Evolutionary conservation across 2,113 vertebrate genomes (phyloP).

Genomic region (Puffinus mauretanicus): DNA sequence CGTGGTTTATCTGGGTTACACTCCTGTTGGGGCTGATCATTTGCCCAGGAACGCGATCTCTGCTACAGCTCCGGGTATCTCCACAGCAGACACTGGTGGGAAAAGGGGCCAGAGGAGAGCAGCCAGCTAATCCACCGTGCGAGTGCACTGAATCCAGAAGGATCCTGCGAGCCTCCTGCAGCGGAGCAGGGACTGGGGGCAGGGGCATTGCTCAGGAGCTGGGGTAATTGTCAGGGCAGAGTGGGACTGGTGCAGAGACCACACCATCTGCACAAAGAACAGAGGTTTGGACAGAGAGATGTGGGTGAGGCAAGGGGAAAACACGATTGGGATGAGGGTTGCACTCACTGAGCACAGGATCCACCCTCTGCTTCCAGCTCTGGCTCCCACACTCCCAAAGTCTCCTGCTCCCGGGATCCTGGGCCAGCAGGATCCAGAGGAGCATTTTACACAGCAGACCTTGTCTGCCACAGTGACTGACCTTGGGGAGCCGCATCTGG

Average conservation of each 20-base stretch:
- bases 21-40: background rate
- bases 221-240: background rate
- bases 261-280: background rate
- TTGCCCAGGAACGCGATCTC: background rate
- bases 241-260: background rate
- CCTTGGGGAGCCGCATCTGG: accelerated
- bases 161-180: background rate
- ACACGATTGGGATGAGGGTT: accelerated
- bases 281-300: background rate
- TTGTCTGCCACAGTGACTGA: background rate
- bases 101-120: background rate
- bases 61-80: background rate
- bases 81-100: background rate
- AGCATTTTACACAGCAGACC: background rate
- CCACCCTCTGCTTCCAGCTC: background rate
- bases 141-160: background rate
- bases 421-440: background rate
- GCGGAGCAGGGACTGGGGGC: background rate
- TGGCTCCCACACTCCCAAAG: background rate
- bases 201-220: background rate
- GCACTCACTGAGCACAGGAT: background rate
- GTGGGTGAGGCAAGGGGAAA: background rate
- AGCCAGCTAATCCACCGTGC: background rate
- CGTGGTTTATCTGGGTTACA: background rate
- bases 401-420: background rate